Evolutionary conservation across 2,888 invertebrate genomes (phyloP).

Genomic region (Nephrotoma guestfalica): DNA sequence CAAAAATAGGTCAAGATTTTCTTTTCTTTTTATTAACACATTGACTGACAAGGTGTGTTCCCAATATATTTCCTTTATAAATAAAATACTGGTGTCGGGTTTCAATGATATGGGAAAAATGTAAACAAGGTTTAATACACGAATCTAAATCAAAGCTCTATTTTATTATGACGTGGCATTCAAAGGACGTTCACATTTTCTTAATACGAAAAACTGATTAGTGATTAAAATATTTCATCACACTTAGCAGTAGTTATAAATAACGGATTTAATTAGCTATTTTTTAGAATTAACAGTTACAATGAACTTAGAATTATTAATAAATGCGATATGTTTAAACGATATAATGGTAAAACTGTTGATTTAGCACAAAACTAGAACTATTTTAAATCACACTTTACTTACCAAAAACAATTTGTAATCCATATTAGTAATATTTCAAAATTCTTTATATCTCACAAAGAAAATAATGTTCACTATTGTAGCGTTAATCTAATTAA

Average conservation of each 20-base stretch:
- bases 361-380: not conserved
- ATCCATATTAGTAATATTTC: not conserved
- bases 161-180: not conserved
- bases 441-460: not conserved
- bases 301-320: not conserved
- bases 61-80: not conserved
- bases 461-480: not conserved
- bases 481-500: not conserved
- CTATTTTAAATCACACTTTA: not conserved
- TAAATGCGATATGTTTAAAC: not conserved
- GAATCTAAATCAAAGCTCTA: not conserved
- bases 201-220: not conserved
- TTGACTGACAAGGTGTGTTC: not conserved
- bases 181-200: not conserved
- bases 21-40: not conserved
- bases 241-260: not conserved
- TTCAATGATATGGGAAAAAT: not conserved
- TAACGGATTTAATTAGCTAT: not conserved
- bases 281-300: not conserved
- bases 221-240: not conserved
- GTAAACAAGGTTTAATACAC: not conserved
- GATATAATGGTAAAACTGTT: not conserved
- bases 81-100: not conserved
- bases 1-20: not conserved
- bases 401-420: constrained; percentile 2